phyloP scores from a whole-genome alignment of 2,113 vertebrate species.

The Erythrolamprus reginae region DNA sequence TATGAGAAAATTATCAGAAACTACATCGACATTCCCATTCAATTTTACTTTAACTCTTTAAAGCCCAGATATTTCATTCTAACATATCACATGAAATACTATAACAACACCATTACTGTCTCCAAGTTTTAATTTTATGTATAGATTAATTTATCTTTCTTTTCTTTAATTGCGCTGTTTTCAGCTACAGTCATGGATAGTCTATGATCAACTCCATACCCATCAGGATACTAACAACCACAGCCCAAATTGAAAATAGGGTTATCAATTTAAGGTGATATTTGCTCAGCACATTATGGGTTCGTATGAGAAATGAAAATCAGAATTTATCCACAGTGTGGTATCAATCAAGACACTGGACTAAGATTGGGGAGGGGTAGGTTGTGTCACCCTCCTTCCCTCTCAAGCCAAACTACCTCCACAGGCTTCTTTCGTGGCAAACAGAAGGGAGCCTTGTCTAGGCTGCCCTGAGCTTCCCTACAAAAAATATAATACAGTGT shows the following conservation, averaged over 20 bases:
- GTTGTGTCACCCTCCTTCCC: neutral
- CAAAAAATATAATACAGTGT: neutral
- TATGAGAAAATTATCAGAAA: neutral
- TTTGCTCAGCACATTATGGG: constrained; percentile 1
- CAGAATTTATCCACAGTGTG: neutral
- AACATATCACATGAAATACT: neutral
- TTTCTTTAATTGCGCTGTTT: neutral
- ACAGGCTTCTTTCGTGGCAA: neutral
- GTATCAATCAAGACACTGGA: neutral
- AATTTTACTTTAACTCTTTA: neutral
- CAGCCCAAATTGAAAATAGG: neutral
- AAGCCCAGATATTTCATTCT: neutral
- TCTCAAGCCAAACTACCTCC: neutral
- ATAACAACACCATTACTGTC: neutral
- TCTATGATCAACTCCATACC: neutral
- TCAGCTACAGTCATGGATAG: neutral
- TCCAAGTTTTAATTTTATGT: neutral
- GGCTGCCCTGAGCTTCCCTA: neutral
- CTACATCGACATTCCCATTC: neutral
- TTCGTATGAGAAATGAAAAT: constrained; percentile 26
- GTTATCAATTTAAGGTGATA: constrained; percentile 22
- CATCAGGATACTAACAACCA: neutral
- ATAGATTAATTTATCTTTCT: neutral
- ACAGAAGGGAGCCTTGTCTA: neutral
- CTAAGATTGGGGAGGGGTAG: neutral